phyloP scores from a whole-genome alignment of 2,888 invertebrate genomes.

The Lasioglossum morio region DNA sequence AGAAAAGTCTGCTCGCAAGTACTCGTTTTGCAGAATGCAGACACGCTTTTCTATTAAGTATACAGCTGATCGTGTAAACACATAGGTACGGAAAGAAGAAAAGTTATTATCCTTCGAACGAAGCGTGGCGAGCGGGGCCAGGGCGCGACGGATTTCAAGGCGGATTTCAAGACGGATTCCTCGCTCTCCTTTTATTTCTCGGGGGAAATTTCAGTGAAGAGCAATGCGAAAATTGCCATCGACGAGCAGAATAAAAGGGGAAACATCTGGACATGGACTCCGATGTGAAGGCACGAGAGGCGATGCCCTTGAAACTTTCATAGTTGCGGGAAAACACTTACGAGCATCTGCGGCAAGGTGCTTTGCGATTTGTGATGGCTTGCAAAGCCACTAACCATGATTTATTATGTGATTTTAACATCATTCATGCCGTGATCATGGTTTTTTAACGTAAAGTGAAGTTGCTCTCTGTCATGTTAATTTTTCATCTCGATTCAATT shows the following conservation, averaged over 20 bases:
- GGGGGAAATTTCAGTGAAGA: slow-evolving; percentile 60
- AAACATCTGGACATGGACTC: neutral
- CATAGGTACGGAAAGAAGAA: neutral
- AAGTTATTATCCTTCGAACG: neutral
- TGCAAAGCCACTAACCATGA: no score
- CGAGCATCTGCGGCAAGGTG: neutral
- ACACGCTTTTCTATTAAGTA: neutral
- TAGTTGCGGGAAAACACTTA: slow-evolving; percentile 24
- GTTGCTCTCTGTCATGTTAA: no score
- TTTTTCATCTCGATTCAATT: no score
- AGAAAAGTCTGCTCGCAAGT: neutral
- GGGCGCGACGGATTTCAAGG: slow-evolving; percentile 1
- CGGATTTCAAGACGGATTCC: slow-evolving; percentile 36
- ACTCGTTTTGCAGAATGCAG: neutral
- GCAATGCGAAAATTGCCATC: slow-evolving; percentile 21
- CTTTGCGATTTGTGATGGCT: neutral
- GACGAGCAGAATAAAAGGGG: neutral
- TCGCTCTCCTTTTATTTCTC: slow-evolving; percentile 50
- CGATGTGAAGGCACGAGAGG: neutral
- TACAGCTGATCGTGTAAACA: neutral
- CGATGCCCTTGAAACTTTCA: slow-evolving; percentile 21
- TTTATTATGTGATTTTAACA: no score
- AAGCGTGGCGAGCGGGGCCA: neutral
- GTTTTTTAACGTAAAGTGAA: no score
- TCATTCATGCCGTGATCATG: no score